Evolutionary conservation across 2,113 vertebrate species (phyloP).

Genomic region (Empidonax traillii): DNA sequence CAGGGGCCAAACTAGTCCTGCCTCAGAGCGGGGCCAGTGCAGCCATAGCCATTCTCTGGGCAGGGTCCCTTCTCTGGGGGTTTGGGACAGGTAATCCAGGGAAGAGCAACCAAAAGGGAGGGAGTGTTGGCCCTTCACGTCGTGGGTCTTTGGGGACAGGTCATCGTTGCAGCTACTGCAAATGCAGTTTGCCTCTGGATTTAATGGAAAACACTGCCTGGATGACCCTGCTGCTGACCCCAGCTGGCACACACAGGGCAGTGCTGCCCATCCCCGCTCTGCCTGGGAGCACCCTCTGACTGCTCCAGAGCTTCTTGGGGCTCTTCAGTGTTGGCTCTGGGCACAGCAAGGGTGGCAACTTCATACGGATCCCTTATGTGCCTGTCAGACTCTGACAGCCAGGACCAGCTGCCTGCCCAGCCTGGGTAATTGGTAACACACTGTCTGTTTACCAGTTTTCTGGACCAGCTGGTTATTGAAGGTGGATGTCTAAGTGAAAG

Average conservation of each 20-base stretch:
- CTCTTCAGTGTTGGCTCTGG: neutral
- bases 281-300: neutral
- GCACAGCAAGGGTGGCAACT: neutral
- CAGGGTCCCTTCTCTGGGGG: neutral
- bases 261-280: neutral
- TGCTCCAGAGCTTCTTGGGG: neutral
- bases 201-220: neutral
- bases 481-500: neutral
- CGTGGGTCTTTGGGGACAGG: neutral
- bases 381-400: neutral
- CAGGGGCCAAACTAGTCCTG: neutral
- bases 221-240: neutral
- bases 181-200: neutral
- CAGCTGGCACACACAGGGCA: neutral
- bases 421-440: neutral
- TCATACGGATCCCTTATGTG: accelerated
- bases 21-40: neutral
- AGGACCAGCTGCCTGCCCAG: neutral
- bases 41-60: neutral
- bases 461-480: neutral
- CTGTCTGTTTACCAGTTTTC: neutral
- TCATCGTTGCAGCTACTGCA: accelerated
- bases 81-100: neutral
- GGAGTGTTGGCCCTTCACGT: no score
- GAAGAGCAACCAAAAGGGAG: neutral